Conservation (phyloP, 2,113 vertebrate species). For the Spea bombifrons region DNA sequence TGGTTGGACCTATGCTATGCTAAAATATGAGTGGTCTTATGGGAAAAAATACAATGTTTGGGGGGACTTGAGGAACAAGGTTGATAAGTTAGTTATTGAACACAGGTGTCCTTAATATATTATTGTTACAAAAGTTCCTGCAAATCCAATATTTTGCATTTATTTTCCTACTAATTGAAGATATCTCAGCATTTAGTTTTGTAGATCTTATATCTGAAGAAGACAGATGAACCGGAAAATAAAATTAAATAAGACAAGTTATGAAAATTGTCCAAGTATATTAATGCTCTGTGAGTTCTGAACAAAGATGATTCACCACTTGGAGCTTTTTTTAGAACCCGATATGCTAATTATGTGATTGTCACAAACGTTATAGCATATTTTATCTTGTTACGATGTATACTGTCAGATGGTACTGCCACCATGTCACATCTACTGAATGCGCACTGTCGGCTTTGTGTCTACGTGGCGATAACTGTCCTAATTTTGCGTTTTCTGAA, state of each 20-base stretch:
- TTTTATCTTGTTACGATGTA: constrained; percentile 5
- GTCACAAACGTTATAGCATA: neutral
- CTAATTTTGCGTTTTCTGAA: constrained; percentile 6
- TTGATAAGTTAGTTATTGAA: too few relatives aligned
- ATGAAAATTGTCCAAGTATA: constrained; percentile 22
- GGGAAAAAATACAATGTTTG: too few relatives aligned
- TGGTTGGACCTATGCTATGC: too few relatives aligned
- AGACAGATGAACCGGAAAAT: too few relatives aligned
- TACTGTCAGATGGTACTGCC: neutral
- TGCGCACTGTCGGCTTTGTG: constrained; percentile 22
- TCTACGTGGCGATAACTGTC: constrained; percentile 19
- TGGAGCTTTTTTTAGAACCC: neutral
- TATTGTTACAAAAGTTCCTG: too few relatives aligned
- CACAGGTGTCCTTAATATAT: too few relatives aligned
- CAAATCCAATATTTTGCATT: too few relatives aligned
- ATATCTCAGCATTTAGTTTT: too few relatives aligned
- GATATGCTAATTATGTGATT: constrained; percentile 27
- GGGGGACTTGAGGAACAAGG: too few relatives aligned
- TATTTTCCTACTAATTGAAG: too few relatives aligned
- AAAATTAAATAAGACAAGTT: constrained; percentile 5
- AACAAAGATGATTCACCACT: constrained; percentile 11
- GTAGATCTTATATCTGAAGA: too few relatives aligned
- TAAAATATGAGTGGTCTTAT: too few relatives aligned
- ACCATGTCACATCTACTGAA: constrained; percentile 6
- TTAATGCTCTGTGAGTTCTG: constrained; percentile 9